A percentile compares a stretch with the other conserved stretches of the same genome.
These are phyloP conservation scores for Sarcophaga caerulescens DNA, from an alignment of 2,888 invertebrate species.

Conservation along the genomic window DNA sequence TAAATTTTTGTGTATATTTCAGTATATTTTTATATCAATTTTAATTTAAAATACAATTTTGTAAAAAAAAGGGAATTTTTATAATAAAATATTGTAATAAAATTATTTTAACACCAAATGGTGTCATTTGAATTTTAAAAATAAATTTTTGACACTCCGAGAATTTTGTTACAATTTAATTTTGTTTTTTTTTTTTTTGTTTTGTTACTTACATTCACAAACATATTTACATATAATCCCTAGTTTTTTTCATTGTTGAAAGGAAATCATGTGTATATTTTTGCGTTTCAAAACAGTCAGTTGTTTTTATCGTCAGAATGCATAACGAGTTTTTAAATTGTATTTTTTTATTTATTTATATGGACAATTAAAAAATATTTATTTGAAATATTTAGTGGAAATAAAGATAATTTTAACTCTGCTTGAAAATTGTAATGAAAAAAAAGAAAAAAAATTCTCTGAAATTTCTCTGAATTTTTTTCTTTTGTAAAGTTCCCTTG, in stretches of 20 bases:
- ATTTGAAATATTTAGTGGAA: background rate
- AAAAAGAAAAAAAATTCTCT: too few species aligned
- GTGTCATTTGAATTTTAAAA: slow-evolving; percentile 6
- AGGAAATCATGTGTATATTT: background rate
- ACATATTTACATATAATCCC: background rate
- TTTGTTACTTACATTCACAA: too few species aligned
- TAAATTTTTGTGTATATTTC: background rate
- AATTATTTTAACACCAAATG: slow-evolving; percentile 1
- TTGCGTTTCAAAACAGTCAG: background rate
- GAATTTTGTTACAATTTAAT: too few species aligned
- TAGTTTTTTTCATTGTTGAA: background rate
- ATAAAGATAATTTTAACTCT: background rate
- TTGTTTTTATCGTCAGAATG: background rate
- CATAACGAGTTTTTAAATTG: background rate
- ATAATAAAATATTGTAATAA: background rate
- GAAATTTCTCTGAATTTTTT: too few species aligned
- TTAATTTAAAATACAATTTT: too few species aligned
- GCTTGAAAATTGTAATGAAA: too few species aligned
- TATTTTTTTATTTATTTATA: background rate
- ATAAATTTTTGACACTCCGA: slow-evolving; percentile 10
- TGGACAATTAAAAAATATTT: background rate
- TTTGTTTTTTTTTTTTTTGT: background rate
- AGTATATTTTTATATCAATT: background rate
- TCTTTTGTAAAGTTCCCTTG: too few species aligned
- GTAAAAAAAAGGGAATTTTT: too few species aligned